Conservation (phyloP, 2,888 invertebrate species). For the Nasonovia ribisnigri region DNA sequence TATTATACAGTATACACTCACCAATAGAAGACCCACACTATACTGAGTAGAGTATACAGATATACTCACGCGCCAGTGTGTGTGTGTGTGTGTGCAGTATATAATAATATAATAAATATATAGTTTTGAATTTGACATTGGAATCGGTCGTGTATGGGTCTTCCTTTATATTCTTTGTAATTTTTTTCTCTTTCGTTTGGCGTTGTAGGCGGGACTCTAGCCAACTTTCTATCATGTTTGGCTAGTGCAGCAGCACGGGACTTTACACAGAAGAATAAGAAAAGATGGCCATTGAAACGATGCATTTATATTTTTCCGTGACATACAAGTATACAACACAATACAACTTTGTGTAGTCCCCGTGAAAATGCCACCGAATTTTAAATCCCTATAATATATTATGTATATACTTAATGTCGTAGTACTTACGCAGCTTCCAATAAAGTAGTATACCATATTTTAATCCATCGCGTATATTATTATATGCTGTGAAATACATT, state of each 20-base stretch:
- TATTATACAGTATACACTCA: not conserved
- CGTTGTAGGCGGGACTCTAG: constrained; percentile 40
- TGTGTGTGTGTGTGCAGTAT: not conserved
- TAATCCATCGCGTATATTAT: not conserved
- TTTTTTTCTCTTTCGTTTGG: constrained; percentile 30
- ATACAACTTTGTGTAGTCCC: not conserved
- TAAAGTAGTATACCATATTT: not conserved
- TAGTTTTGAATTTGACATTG: constrained; percentile 39
- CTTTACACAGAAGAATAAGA: constrained; percentile 6
- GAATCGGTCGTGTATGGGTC: constrained; percentile 28
- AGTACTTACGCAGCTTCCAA: not conserved
- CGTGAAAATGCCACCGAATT: not conserved
- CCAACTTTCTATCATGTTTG: constrained; percentile 50
- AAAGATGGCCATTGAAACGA: not conserved
- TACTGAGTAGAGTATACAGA: not conserved
- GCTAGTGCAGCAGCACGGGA: not conserved
- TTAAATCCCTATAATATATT: not conserved
- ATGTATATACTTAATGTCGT: not conserved
- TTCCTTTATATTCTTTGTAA: constrained; percentile 30
- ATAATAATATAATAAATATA: constrained; percentile 1
- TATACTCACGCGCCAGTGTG: not conserved
- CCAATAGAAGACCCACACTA: constrained; percentile 20
- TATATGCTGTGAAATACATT: not conserved
- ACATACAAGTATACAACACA: not conserved
- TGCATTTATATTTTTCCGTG: not conserved